Evolutionary conservation across 2,888 invertebrate species (phyloP).

Genomic region (Nomada goodeniana): DNA sequence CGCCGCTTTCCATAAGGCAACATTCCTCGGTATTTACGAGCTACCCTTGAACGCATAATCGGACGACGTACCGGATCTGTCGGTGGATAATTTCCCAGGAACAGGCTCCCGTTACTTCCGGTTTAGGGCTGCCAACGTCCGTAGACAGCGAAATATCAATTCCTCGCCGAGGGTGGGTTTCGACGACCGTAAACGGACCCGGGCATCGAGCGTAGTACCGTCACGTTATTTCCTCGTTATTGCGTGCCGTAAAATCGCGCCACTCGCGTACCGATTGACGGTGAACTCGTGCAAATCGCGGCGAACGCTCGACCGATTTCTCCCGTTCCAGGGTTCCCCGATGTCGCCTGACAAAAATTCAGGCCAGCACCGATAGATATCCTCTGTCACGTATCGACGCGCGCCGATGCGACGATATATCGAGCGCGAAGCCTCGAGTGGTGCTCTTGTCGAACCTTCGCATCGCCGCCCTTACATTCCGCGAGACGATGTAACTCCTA

Average conservation of each 20-base stretch:
- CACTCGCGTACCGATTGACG: constrained; percentile 21
- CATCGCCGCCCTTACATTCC: constrained; percentile 9
- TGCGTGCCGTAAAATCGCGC: constrained; percentile 45
- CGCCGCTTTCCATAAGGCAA: no score
- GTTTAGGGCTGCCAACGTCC: constrained; percentile 1
- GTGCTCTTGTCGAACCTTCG: constrained; percentile 45
- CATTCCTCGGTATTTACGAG: no score
- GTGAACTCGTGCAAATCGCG: constrained; percentile 58
- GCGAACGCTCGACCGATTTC: constrained; percentile 54
- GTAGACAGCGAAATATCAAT: constrained; percentile 28
- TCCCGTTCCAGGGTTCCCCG: constrained; percentile 15
- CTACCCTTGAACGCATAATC: background rate
- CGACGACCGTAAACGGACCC: constrained; percentile 10
- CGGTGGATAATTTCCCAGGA: background rate
- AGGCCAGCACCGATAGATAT: constrained; percentile 64
- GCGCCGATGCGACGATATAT: constrained; percentile 63
- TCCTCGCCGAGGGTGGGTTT: background rate
- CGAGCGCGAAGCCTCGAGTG: constrained; percentile 71
- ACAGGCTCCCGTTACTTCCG: background rate
- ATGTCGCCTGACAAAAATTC: constrained; percentile 60
- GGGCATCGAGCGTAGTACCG: constrained; percentile 41
- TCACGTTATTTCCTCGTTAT: constrained; percentile 61
- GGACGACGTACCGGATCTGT: background rate
- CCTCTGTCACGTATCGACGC: constrained; percentile 71
- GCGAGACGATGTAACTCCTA: constrained; percentile 10